Evolutionary conservation across 2,888 invertebrate species (phyloP).

Genomic region (Matsumyia berberina): DNA sequence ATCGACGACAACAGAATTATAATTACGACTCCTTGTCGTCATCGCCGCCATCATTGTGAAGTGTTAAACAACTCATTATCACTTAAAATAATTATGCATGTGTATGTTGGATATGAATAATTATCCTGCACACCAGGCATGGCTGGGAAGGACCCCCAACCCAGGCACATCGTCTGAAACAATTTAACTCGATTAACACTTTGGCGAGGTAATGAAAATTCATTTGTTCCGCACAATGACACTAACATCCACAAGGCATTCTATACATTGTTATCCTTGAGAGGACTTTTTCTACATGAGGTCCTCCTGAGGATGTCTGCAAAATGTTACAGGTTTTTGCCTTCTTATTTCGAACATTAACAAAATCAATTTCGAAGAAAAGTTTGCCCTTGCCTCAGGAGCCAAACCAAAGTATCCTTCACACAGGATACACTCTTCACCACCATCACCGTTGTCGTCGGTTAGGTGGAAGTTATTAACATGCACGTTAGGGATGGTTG

Average conservation of each 20-base stretch:
- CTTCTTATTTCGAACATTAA: slow-evolving; percentile 43
- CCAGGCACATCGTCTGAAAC: neutral
- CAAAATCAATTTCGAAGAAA: slow-evolving; percentile 66
- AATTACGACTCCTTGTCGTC: slow-evolving; percentile 9
- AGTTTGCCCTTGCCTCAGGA: slow-evolving; percentile 43
- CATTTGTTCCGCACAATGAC: slow-evolving; percentile 60
- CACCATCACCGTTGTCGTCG: slow-evolving; percentile 1
- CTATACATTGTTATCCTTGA: slow-evolving; percentile 37
- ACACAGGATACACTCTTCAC: slow-evolving; percentile 16
- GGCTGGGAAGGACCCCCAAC: too few species aligned
- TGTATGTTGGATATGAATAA: slow-evolving; percentile 54
- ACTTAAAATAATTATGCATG: slow-evolving; percentile 53
- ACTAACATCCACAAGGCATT: slow-evolving; percentile 10
- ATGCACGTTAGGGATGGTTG: slow-evolving; percentile 17
- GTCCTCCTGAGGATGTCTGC: slow-evolving; percentile 22
- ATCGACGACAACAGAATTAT: slow-evolving; percentile 39
- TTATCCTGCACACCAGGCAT: slow-evolving; percentile 31
- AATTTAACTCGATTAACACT: slow-evolving; percentile 55
- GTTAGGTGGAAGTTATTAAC: slow-evolving; percentile 4
- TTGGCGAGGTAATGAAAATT: slow-evolving; percentile 56
- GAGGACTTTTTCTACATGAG: slow-evolving; percentile 11
- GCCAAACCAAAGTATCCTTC: neutral
- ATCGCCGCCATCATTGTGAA: slow-evolving; percentile 40
- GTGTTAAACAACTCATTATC: slow-evolving; percentile 64
- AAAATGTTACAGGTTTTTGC: slow-evolving; percentile 8